These are phyloP conservation scores for Betta splendens DNA, from an alignment of 2,797 vertebrate species.

Conservation along the genomic window DNA sequence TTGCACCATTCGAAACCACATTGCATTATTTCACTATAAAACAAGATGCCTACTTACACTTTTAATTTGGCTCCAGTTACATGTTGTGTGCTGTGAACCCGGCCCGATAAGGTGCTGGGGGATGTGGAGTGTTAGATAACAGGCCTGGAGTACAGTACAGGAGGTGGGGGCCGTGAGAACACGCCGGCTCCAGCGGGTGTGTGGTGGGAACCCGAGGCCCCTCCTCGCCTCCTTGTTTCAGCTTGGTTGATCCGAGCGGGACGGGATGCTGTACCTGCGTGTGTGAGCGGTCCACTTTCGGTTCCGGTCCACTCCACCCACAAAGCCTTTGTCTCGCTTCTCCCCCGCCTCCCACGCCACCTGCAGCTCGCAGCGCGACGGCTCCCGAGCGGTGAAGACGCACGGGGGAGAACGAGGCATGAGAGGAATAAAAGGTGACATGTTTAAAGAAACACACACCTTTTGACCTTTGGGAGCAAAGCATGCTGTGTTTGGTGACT, in stretches of 20 bases:
- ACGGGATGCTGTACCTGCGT: slow-evolving; percentile 83
- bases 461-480: slow-evolving; percentile 40
- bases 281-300: slow-evolving; percentile 67
- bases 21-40: background rate
- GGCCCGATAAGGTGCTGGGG: background rate
- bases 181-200: slow-evolving; percentile 80
- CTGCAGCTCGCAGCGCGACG: slow-evolving; percentile 81
- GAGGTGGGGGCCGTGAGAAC: slow-evolving; percentile 3
- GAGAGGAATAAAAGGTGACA: slow-evolving; percentile 39
- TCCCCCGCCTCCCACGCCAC: slow-evolving; percentile 53
- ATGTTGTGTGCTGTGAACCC: background rate
- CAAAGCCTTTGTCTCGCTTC: slow-evolving; percentile 61
- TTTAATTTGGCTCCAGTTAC: background rate
- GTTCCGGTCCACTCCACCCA: slow-evolving; percentile 86
- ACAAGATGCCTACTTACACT: background rate
- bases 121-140: slow-evolving; percentile 26
- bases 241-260: slow-evolving; percentile 82
- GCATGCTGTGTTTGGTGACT: slow-evolving; percentile 4
- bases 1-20: no score
- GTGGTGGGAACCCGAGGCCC: slow-evolving; percentile 86
- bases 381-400: slow-evolving; percentile 84
- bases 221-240: slow-evolving; percentile 86
- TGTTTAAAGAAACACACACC: slow-evolving; percentile 43
- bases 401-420: no score
- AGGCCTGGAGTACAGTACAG: slow-evolving; percentile 51